Evolutionary conservation across 2,113 vertebrate species (phyloP), one percentile per base, ranked within the genome.

Genomic region (Pyxicephalus adspersus): DNA sequence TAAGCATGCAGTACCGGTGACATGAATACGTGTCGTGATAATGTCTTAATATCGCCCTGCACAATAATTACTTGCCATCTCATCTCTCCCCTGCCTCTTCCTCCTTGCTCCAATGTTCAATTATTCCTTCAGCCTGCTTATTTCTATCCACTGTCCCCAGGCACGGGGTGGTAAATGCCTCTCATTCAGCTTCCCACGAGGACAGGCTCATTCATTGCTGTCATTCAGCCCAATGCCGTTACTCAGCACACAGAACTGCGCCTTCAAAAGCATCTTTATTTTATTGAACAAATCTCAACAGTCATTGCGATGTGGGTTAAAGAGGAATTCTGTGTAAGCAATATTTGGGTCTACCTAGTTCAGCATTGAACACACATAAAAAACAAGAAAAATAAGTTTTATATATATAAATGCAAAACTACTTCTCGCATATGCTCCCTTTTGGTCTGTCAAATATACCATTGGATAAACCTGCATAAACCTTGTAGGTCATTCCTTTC

Each of bases 81-180:
- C 34, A 70, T 79, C 45, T 55, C 19, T 60, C 64, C 64, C 13
- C 38, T 50, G 26, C 45, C 76, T 31, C 26, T 66, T 31, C 3
- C 19, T n/a, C 64, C 66, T 29, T 50, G 57, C 66, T 64, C 76
- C 45, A n/a, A 23, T 57, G 26, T 66, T 77, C 63, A 66, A 38
- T 55, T 65, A 66, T 57, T 77, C 22, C 65, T 50, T 25, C 31
- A 55, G 51, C 50, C 34, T 51, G 55, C 64, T 66, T 64, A 77
- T 77, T 77, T 64, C 64, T 54, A 54, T 77, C 55, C 15, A 38
- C 11, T 54, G 3, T 75, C 72, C 72, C 31, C 34, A 9, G 73
- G 58, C 58, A n/a, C n/a, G 13, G 23, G 73, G 25, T 76, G 73
- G 58, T 76, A 64, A 76, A 63, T 50, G 73, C 31, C 7, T 63